phyloP scores from a whole-genome alignment of 92 coral and sea anemone genomes.

The Metridium senile region DNA sequence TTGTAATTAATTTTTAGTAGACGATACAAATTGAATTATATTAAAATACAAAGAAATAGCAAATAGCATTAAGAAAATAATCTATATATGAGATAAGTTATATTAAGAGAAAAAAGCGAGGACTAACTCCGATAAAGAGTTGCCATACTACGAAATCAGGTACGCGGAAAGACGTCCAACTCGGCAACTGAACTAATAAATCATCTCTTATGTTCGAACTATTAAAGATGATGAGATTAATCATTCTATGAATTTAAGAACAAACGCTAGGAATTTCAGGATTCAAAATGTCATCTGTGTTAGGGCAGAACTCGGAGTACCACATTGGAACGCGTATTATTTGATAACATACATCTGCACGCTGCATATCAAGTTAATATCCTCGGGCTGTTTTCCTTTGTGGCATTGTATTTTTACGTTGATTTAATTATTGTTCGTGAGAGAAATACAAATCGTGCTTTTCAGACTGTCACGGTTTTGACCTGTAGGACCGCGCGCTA shows the following conservation, averaged over 20 bases:
- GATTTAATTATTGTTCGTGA: background rate
- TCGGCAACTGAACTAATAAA: no score
- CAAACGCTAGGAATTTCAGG: background rate
- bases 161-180: no score
- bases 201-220: no score
- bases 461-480: background rate
- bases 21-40: background rate
- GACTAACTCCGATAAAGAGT: no score
- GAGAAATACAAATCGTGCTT: background rate
- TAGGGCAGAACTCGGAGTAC: background rate
- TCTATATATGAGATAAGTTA: no score
- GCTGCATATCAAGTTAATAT: slow-evolving; percentile 1
- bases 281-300: background rate
- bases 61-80: no score
- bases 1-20: background rate
- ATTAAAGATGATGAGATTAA: no score
- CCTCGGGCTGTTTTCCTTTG: slow-evolving; percentile 1
- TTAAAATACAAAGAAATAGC: background rate
- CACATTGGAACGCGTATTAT: background rate
- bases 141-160: no score
- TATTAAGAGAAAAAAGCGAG: no score
- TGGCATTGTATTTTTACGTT: background rate
- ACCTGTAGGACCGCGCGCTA: no score
- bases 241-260: background rate
- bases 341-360: background rate